These are phyloP conservation scores for Lepetodrilus schrolli DNA, from an alignment of 2,888 invertebrate genomes.

Conservation along the genomic window DNA sequence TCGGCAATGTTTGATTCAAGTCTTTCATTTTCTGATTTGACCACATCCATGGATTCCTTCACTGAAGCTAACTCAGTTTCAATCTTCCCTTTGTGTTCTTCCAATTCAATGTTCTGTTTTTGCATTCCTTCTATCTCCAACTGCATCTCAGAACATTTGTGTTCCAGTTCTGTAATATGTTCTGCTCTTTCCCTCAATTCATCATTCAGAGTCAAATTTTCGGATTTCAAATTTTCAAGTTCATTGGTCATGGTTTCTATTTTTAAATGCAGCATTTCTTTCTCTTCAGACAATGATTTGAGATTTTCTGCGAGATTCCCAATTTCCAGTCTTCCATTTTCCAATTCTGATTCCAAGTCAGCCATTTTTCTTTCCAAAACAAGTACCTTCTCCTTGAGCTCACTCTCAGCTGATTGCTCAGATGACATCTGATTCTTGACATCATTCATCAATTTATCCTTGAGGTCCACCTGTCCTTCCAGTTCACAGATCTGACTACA, in stretches of 20 bases:
- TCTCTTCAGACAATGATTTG: conserved; percentile 29
- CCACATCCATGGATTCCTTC: conserved; percentile 6
- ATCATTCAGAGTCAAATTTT: background rate
- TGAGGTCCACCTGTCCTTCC: background rate
- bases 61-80: background rate
- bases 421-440: conserved; percentile 3
- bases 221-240: conserved; percentile 19
- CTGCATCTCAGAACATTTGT: conserved; percentile 27
- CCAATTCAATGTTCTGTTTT: background rate
- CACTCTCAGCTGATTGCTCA: conserved; percentile 1
- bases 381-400: background rate
- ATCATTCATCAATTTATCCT: background rate
- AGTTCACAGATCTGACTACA: background rate
- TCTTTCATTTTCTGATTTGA: conserved; percentile 28
- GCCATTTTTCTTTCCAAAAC: background rate
- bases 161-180: background rate
- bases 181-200: conserved; percentile 1
- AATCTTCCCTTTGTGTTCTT: conserved; percentile 33
- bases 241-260: conserved; percentile 3
- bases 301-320: conserved; percentile 23
- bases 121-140: too few relatives aligned
- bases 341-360: conserved; percentile 31
- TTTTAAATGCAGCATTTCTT: conserved; percentile 30
- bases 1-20: conserved; percentile 31
- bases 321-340: conserved; percentile 28